A percentile compares a stretch with the other conserved stretches of the same genome.
phyloP scores from a whole-genome alignment of 2,888 invertebrate species.

The Thalpophila matura region DNA sequence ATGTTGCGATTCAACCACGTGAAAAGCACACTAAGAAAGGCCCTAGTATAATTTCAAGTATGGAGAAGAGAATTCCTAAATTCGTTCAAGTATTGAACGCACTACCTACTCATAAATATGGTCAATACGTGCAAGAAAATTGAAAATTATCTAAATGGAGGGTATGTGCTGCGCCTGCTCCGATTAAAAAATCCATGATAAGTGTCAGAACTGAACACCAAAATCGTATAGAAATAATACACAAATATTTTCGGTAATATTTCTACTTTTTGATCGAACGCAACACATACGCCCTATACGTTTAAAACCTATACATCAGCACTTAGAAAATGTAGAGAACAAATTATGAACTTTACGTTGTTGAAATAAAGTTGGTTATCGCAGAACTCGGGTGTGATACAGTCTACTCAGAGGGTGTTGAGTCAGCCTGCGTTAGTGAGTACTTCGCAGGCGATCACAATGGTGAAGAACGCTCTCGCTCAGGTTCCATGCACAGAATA shows the following conservation, averaged over 20 bases:
- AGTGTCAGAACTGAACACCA: too few relatives aligned
- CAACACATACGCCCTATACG: conserved; percentile 5
- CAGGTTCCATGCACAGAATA: conserved; percentile 70
- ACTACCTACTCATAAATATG: conserved; percentile 18
- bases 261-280: neutral
- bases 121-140: conserved; percentile 3
- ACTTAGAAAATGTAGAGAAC: neutral
- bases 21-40: neutral
- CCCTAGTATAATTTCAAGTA: neutral
- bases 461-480: conserved; percentile 78
- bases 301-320: conserved; percentile 9
- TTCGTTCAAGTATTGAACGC: neutral
- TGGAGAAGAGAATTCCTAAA: too few relatives aligned
- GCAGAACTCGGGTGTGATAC: conserved; percentile 88
- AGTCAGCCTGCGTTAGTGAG: conserved; percentile 83
- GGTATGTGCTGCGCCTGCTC: conserved; percentile 8
- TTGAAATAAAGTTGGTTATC: conserved; percentile 53
- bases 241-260: neutral
- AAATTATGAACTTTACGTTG: conserved; percentile 16
- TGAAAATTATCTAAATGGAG: neutral
- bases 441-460: conserved; percentile 83
- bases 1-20: neutral
- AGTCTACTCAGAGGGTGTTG: conserved; percentile 84
- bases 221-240: too few relatives aligned
- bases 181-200: neutral